phyloP scores from a whole-genome alignment of 2,888 invertebrate species.

The Drosophila neutralis region DNA sequence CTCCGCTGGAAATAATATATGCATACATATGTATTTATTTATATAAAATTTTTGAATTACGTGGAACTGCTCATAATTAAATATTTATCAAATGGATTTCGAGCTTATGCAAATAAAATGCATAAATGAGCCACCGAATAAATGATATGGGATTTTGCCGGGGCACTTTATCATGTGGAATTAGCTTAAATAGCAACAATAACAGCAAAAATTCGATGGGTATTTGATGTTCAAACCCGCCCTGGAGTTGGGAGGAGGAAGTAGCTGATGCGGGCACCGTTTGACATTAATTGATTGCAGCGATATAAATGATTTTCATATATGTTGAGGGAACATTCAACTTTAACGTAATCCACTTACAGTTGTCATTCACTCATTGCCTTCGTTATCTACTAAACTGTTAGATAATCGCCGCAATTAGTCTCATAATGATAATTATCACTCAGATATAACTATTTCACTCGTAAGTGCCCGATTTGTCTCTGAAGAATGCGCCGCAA shows the following conservation, averaged over 20 bases:
- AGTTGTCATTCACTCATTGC: conserved; percentile 20
- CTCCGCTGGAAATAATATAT: conserved; percentile 37
- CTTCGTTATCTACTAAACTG: conserved; percentile 42
- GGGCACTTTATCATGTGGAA: conserved; percentile 11
- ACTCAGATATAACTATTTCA: conserved; percentile 23
- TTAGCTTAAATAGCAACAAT: conserved; percentile 13
- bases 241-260: background rate
- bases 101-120: conserved; percentile 70
- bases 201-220: conserved; percentile 8
- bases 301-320: conserved; percentile 28
- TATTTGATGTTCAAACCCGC: conserved; percentile 15
- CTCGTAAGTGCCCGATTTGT: conserved; percentile 50
- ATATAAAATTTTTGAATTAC: conserved; percentile 18
- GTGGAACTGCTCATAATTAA: conserved; percentile 57
- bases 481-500: conserved; percentile 39
- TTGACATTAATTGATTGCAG: conserved; percentile 45
- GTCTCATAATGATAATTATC: conserved; percentile 67
- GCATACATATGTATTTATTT: background rate
- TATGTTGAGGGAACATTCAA: conserved; percentile 27
- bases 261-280: conserved; percentile 45
- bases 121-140: conserved; percentile 51
- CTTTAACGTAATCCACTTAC: conserved; percentile 43
- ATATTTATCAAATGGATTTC: conserved; percentile 72
- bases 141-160: conserved; percentile 39
- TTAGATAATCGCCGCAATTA: conserved; percentile 72